Percentiles rank a stretch among this genome's conserved stretches.
phyloP scores from a whole-genome alignment of 2,113 vertebrate species.

The Paramormyrops kingsleyae region DNA sequence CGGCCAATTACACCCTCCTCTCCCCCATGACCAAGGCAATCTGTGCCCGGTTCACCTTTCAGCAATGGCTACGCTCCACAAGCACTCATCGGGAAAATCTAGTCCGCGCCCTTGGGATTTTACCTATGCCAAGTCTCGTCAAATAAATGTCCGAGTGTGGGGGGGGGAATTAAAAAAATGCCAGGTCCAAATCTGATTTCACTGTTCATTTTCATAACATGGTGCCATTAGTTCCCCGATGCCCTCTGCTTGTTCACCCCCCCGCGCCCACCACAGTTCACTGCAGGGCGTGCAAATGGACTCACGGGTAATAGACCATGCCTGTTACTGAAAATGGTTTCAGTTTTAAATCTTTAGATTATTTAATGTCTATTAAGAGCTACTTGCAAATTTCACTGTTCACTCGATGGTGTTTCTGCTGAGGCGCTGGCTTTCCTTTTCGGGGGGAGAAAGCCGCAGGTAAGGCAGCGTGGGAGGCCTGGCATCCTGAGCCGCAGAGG shows the following conservation, averaged over 20 bases:
- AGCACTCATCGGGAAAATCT: slow-evolving; percentile 24
- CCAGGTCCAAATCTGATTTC: slow-evolving; percentile 2
- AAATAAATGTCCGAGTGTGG: background rate
- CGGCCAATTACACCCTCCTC: background rate
- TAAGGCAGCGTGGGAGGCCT: background rate
- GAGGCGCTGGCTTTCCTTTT: background rate
- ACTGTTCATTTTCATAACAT: background rate
- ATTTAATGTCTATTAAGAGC: background rate
- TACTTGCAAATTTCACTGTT: background rate
- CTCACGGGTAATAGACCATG: background rate
- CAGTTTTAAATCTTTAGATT: background rate
- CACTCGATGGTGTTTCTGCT: background rate
- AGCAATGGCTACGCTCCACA: background rate
- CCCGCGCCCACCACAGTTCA: background rate
- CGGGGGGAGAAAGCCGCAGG: background rate
- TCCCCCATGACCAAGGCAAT: slow-evolving; percentile 17
- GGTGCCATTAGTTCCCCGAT: slow-evolving; percentile 5
- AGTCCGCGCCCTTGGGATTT: background rate
- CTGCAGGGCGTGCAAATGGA: background rate
- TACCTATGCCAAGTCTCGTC: background rate
- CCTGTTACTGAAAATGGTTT: background rate
- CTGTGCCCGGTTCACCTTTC: slow-evolving; percentile 21
- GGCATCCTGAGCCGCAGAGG: background rate
- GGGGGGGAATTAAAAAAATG: background rate
- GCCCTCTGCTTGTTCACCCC: background rate